Base-by-base conservation (phyloP, 1,140 invertebrate species). In the Bombus polaris region DNA sequence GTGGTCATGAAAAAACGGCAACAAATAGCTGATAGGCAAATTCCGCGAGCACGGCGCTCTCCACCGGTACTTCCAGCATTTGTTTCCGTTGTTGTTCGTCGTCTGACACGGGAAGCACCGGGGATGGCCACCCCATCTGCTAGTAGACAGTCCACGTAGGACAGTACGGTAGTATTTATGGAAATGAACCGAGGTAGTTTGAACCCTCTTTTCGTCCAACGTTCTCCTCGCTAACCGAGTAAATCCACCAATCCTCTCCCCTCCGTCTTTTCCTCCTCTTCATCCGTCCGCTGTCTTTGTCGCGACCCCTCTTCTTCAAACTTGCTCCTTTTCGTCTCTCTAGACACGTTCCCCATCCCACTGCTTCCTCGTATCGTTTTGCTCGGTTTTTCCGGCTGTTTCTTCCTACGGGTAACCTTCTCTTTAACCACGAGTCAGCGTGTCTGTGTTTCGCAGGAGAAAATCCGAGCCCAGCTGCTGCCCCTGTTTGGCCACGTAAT, bases 101-200 rank as follows among this genome's bases (percentile, higher is more conserved):
- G 32, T 42, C 13, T 62, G 42, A 76, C 62, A 77, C 47, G 18
- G 22, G 9, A 47, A 42, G 3, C n/a, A 77, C 47, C 18, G 35
- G 22, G 15, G 73, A 65, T 53, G 44, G 53, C 59, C 85, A 86
- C 66, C 76, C 86, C n/a, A 37, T 10, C n/a, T 44, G 68, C 65
- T 0, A 77, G 72, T 66, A 83, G 88, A 89, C 81, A 80, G 77
- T 79, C 47, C 74, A 68, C 76, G 82, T 70, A 89, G 87, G 87
- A 78, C 81, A 83, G 74, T 83, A 76, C 78, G 86, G 86, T 84
- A 92, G 92, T 93, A 95, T 95, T 94, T 94, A 94, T 94, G 94
- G 92, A 94, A 95, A 95, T 94, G 92, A 94, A 94, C 91, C 85
- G 89, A 92, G 91, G 92, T 92, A 93, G 90, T 92, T 92, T 92